Evolutionary conservation across 1,140 invertebrate species (phyloP).

Genomic region (Tetramorium simillimum): DNA sequence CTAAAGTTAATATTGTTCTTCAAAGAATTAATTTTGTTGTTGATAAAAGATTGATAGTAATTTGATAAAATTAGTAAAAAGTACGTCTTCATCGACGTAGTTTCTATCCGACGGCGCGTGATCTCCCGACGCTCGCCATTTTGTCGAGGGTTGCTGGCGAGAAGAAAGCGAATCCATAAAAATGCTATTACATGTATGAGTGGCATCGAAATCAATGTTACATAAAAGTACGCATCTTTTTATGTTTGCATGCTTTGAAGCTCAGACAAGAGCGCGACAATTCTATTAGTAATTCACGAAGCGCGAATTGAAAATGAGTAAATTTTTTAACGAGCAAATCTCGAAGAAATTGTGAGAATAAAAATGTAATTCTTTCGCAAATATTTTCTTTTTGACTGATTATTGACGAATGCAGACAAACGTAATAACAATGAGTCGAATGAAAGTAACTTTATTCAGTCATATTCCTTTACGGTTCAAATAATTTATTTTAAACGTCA

Average conservation of each 20-base stretch:
- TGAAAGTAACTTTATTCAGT: slow-evolving; percentile 34
- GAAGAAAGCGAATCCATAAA: slow-evolving; percentile 13
- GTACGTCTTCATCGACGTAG: background rate
- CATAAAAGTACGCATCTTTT: background rate
- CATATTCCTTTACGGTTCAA: background rate
- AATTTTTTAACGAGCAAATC: slow-evolving; percentile 34
- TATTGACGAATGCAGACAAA: slow-evolving; percentile 5
- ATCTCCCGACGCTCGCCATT: slow-evolving; percentile 4
- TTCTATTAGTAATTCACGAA: slow-evolving; percentile 44
- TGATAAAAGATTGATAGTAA: background rate
- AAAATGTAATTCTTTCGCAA: slow-evolving; percentile 9
- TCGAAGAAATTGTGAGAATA: slow-evolving; percentile 10
- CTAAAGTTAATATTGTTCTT: background rate
- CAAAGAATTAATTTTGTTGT: background rate
- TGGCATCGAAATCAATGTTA: slow-evolving; percentile 38
- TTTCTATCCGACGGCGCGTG: slow-evolving; percentile 58
- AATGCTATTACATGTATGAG: background rate
- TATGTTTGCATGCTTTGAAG: background rate
- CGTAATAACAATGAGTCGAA: slow-evolving; percentile 24
- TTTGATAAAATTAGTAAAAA: background rate
- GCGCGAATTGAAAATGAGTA: slow-evolving; percentile 7
- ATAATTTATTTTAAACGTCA: slow-evolving; percentile 58
- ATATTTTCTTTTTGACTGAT: background rate
- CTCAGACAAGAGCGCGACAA: slow-evolving; percentile 7
- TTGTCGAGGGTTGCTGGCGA: slow-evolving; percentile 22